These are phyloP conservation scores for Rhodinocichla rosea DNA, from an alignment of 2,113 vertebrate species.

Conservation along the genomic window DNA sequence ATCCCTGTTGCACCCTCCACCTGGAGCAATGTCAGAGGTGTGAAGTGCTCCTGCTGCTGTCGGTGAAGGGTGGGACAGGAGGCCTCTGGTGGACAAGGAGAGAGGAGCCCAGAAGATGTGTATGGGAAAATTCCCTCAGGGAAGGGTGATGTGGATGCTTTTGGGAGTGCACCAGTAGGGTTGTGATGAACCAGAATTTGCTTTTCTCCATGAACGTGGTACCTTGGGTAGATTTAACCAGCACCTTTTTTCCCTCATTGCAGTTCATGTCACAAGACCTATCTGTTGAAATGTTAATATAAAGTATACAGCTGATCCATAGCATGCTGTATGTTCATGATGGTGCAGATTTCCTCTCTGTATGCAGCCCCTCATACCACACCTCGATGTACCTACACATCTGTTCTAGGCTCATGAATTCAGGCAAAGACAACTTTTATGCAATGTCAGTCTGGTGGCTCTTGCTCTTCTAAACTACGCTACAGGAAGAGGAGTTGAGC, in stretches of 20 bases:
- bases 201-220: neutral
- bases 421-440: neutral
- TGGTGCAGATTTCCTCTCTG: neutral
- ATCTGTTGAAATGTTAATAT: neutral
- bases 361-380: neutral
- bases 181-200: neutral
- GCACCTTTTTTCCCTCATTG: neutral
- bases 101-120: neutral
- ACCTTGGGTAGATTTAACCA: neutral
- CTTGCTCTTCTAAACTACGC: neutral
- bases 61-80: neutral
- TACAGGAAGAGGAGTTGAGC: neutral
- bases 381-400: accelerated
- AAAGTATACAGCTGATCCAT: neutral
- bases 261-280: neutral
- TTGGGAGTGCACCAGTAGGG: neutral
- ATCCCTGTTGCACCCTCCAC: too few species aligned
- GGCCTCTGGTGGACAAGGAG: neutral
- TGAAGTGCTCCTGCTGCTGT: neutral
- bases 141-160: neutral
- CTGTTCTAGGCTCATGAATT: neutral
- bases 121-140: accelerated
- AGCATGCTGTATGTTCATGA: neutral
- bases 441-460: neutral
- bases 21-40: neutral